A percentile compares a stretch with the other conserved stretches of the same genome.
phyloP scores from a whole-genome alignment of 2,888 invertebrate species.

The Atethmia centrago region DNA sequence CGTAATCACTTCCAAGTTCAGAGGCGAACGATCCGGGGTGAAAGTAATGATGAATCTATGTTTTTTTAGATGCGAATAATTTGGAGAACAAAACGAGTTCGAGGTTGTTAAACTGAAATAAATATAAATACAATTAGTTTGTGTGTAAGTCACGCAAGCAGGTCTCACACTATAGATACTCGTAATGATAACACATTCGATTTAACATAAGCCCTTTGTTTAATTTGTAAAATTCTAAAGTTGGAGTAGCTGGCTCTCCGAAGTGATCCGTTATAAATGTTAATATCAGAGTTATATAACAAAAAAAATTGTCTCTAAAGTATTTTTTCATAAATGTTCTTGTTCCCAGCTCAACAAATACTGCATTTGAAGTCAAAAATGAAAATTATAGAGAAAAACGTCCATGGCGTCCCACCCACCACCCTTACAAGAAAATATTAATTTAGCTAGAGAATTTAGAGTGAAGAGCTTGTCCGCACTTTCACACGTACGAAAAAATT shows the following conservation, averaged over 20 bases:
- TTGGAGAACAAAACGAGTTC: constrained; percentile 7
- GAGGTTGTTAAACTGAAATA: not conserved
- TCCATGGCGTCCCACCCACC: not conserved
- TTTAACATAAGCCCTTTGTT: not conserved
- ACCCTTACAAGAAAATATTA: not conserved
- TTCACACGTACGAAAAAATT: constrained; percentile 41
- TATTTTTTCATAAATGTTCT: not conserved
- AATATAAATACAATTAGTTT: not conserved
- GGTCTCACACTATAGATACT: too few relatives aligned
- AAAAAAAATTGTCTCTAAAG: too few relatives aligned
- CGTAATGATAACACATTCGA: too few relatives aligned
- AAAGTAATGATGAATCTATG: not conserved
- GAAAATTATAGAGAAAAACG: not conserved
- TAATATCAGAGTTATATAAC: not conserved
- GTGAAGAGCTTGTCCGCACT: constrained; percentile 23
- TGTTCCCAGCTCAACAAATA: not conserved
- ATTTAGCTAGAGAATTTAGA: not conserved
- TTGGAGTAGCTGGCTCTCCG: not conserved
- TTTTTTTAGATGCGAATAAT: constrained; percentile 19
- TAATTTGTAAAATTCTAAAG: not conserved
- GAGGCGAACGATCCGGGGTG: constrained; percentile 2
- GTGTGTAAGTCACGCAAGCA: not conserved
- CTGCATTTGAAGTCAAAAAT: not conserved
- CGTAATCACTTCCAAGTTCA: constrained; percentile 31
- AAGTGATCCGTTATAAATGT: not conserved